Evolutionary conservation across 1,140 invertebrate species (phyloP).

Genomic region (Brachionus plicatilis): DNA sequence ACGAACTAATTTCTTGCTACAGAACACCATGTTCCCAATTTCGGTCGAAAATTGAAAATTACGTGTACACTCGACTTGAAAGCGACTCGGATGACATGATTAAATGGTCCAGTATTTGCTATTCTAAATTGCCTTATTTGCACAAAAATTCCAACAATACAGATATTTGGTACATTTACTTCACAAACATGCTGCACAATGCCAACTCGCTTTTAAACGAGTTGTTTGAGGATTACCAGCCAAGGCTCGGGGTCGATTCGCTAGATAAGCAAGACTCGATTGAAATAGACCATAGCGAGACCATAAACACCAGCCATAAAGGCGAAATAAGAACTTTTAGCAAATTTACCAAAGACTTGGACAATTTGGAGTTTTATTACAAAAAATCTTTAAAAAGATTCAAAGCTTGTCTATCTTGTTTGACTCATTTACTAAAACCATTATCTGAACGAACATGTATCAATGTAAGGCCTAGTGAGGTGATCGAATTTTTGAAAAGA

Average conservation of each 20-base stretch:
- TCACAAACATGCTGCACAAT: conserved; percentile 1
- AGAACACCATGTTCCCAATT: conserved; percentile 17
- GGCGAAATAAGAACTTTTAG: neutral
- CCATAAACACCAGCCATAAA: neutral
- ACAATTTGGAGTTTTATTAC: conserved; percentile 21
- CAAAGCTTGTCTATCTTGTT: neutral
- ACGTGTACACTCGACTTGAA: neutral
- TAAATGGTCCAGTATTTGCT: neutral
- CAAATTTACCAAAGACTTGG: neutral
- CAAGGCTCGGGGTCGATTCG: neutral
- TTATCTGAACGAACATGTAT: neutral
- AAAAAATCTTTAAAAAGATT: conserved; percentile 19
- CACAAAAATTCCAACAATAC: conserved; percentile 16
- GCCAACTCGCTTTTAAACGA: neutral
- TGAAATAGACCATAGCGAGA: neutral
- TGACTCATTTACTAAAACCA: neutral
- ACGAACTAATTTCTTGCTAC: neutral
- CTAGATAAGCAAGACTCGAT: neutral
- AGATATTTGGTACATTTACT: neutral
- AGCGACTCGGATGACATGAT: neutral
- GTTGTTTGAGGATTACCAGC: conserved; percentile 4
- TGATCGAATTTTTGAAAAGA: neutral
- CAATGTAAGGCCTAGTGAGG: neutral
- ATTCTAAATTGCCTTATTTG: neutral
- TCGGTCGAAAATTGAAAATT: conserved; percentile 1